Percentiles rank a stretch among this genome's conserved stretches.
Evolutionary conservation across 1,140 invertebrate genomes (phyloP).

Genomic region (Pogonus chalceus): DNA sequence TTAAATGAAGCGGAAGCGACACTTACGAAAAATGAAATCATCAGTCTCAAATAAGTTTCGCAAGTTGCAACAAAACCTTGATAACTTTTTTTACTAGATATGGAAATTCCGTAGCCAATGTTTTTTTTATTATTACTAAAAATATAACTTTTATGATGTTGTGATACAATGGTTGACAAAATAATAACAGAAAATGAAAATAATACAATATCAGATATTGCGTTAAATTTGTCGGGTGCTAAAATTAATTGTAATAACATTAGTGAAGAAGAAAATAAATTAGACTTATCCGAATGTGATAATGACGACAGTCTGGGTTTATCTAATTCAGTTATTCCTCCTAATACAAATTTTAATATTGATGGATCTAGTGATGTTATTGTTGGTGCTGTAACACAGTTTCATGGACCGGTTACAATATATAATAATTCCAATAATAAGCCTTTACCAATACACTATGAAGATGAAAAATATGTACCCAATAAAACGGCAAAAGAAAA

Average conservation of each 20-base stretch:
- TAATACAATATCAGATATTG: not conserved
- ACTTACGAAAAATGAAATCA: too few relatives aligned
- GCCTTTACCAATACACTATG: not conserved
- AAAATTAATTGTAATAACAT: not conserved
- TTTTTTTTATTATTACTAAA: too few relatives aligned
- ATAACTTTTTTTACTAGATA: not conserved
- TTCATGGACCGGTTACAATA: slow-evolving; percentile 36
- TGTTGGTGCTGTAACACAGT: slow-evolving; percentile 37
- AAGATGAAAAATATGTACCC: not conserved
- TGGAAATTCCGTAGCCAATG: not conserved
- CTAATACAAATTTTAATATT: slow-evolving; percentile 1
- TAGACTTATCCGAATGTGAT: too few relatives aligned
- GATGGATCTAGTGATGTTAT: slow-evolving; percentile 34
- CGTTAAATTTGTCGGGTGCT: not conserved
- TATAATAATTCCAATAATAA: slow-evolving; percentile 27
- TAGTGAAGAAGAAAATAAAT: not conserved
- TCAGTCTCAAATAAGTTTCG: too few relatives aligned
- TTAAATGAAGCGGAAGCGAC: too few relatives aligned
- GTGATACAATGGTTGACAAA: not conserved
- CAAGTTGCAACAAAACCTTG: too few relatives aligned
- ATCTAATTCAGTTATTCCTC: not conserved
- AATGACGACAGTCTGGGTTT: not conserved
- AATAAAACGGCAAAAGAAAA: too few relatives aligned
- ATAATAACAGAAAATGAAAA: not conserved
- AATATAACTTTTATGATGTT: slow-evolving; percentile 1